Evolutionary conservation across 2,113 vertebrate genomes (phyloP), one percentile per base, ranked within the genome.

Genomic region (Rhadina sibilatrix): DNA sequence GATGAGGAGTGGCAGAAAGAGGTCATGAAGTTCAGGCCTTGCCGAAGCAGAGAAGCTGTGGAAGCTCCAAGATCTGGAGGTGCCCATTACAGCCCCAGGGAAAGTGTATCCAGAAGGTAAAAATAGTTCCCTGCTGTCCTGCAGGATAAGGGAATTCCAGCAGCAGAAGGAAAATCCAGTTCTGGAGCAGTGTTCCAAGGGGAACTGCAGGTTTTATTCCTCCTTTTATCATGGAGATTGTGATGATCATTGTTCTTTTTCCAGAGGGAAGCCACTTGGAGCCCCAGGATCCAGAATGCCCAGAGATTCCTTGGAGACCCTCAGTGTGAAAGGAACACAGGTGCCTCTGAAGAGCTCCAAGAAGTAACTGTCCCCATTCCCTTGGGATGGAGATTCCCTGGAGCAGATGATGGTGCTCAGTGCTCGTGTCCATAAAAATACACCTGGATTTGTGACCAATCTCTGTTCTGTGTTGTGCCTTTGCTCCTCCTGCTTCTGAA

Each of bases 1-100:
- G 98, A 99, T 80, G 80, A 99, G 18, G 99, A 99, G 94, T 99
- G 99, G 99, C 98, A 99, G 95, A 97, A 95, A 28, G 97, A 99
- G 96, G 70, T 99, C 82, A 98, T 98, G 68, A 98, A 96, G 84
- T 99, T 98, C 96, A 97, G 91, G 50, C 94, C 98, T 2, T 93
- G 92, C 28, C 96, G 89, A 80, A 91, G 87, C 30, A 89, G 95
- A 81, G 68, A 52, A 70, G 64, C 76, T 30, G 72, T 98, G 77
- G 97, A 98, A 77, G 95, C 97, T 28, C 90, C 97, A 12, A 96
- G 83, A 74, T 88, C 95, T 80, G 83, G 92, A 46, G 94, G 82
- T 4, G 95, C 90, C 61, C 96, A 89, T 66, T 92, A 92, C 70
- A 57, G 92, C 9, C 89, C 83, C 83, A 94, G 90, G 31, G 94